Evolutionary conservation across 2,888 invertebrate genomes (phyloP).

Genomic region (Agrochola circellaris): DNA sequence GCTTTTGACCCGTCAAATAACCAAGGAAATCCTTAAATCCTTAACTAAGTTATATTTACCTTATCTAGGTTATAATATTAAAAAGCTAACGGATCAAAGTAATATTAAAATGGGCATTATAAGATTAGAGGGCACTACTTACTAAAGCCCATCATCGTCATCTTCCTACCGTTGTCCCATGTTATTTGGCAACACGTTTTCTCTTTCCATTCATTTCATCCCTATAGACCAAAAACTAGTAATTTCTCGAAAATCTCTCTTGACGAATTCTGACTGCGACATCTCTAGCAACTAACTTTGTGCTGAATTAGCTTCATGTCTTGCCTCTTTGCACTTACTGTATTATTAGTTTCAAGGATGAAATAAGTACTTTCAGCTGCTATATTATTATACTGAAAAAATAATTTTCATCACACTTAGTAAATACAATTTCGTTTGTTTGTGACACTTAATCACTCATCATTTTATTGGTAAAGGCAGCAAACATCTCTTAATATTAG

Average conservation of each 20-base stretch:
- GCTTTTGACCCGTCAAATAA: not conserved
- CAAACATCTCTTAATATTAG: not conserved
- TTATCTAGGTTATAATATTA: not conserved
- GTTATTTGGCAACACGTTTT: no score
- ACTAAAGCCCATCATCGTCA: no score
- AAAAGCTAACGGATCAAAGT: not conserved
- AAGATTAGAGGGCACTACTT: not conserved
- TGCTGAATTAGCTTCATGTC: slow-evolving; percentile 22
- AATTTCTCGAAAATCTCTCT: not conserved
- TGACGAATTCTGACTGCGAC: not conserved
- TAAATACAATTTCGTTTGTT: not conserved
- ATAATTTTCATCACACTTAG: not conserved
- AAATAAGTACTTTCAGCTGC: slow-evolving; percentile 21
- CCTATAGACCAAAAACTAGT: not conserved
- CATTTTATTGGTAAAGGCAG: not conserved
- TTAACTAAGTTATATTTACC: not conserved
- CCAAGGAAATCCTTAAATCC: not conserved
- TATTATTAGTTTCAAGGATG: slow-evolving; percentile 3
- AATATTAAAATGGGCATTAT: not conserved
- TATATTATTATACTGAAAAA: not conserved
- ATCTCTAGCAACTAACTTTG: not conserved
- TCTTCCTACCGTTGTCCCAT: no score
- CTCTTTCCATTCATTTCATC: no score
- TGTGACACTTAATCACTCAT: not conserved
- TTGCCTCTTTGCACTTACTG: slow-evolving; percentile 27